Base-by-base conservation (phyloP, 2,888 invertebrate species). In the Erynnis tages region DNA sequence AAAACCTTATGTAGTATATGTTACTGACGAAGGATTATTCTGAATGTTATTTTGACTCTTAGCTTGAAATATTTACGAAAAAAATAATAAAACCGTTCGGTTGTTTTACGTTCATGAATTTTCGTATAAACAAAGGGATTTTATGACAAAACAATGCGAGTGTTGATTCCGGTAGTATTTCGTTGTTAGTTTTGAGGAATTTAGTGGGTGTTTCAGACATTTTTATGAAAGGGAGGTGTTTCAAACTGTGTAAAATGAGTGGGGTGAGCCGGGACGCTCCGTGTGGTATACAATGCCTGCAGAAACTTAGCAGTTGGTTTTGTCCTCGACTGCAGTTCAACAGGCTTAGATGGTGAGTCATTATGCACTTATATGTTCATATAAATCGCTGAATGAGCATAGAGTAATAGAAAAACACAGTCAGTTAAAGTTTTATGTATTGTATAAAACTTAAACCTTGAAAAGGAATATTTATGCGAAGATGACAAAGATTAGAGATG, bases 271-370 rank as follows among this genome's bases (percentile, higher is more conserved):
- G 82, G 58, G 92, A 93, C 54, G 88, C 93, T 41, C 95, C 95
- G 8, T 72, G 92, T 55, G 94, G 95, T n/a, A 78, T 94, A 6
- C 85, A 88, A 62, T 68, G 87, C 21, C 65, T 94, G 43, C 92
- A 93, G 65, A 90, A 78, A 59, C 63, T 88, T 13, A 88, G 79
- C 8, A 80, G 82, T 4, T 88, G 76, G 62, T 91, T 91, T 47
- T 94, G 92, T 63, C 92, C 93, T 2, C 84, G 93, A 11, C 70
- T 92, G 4, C 91, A 91, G 61, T 85, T 92, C 56, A 93, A 94
- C 72, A 90, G 93, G 66, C 90, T 93, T 64, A 71, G 91, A 66
- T 92, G 93, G 95, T 94, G 76, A 90, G 91, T 87, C 44, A 54
- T 53, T 4, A 37, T 58, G n/a, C 34, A 34, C 16, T n/a, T 16